Evolutionary conservation across 1,140 invertebrate species (phyloP).

Genomic region (Mylabris phalerata): DNA sequence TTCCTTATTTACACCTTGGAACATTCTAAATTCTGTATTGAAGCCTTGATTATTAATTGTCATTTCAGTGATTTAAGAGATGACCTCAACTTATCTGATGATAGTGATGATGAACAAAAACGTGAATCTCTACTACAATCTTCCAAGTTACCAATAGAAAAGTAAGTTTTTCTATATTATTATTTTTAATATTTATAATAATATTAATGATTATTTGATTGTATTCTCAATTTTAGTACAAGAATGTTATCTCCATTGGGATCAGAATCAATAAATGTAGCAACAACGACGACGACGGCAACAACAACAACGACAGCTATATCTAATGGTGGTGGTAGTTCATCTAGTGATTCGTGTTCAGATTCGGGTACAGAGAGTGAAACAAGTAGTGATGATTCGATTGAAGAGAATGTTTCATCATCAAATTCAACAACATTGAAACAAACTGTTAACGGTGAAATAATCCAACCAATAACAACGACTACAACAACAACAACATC

Average conservation of each 20-base stretch:
- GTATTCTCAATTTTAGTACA: conserved; percentile 7
- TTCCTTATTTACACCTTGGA: not conserved
- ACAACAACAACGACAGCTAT: conserved; percentile 7
- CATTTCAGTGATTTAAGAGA: conserved; percentile 49
- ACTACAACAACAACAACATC: not conserved
- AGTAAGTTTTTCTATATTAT: conserved; percentile 19
- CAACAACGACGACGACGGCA: not conserved
- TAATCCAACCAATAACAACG: no score
- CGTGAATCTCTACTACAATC: conserved; percentile 16
- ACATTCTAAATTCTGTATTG: not conserved
- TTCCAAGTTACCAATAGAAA: conserved; percentile 31
- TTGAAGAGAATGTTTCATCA: conserved; percentile 40
- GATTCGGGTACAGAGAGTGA: conserved; percentile 47
- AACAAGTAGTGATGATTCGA: conserved; percentile 47
- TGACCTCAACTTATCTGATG: conserved; percentile 54
- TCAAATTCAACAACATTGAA: not conserved
- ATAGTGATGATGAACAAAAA: conserved; percentile 50
- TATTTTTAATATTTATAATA: not conserved
- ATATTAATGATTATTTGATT: conserved; percentile 3
- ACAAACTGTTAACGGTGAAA: no score
- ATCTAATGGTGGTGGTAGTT: conserved; percentile 23
- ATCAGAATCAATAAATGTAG: not conserved
- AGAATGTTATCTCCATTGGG: conserved; percentile 39
- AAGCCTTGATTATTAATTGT: not conserved
- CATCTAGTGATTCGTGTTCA: conserved; percentile 48